Percentiles rank a stretch among this genome's conserved stretches.
phyloP scores from a whole-genome alignment of 30 jellyfish, hydroid and myxozoan genomes.

The Hydractinia echinata region DNA sequence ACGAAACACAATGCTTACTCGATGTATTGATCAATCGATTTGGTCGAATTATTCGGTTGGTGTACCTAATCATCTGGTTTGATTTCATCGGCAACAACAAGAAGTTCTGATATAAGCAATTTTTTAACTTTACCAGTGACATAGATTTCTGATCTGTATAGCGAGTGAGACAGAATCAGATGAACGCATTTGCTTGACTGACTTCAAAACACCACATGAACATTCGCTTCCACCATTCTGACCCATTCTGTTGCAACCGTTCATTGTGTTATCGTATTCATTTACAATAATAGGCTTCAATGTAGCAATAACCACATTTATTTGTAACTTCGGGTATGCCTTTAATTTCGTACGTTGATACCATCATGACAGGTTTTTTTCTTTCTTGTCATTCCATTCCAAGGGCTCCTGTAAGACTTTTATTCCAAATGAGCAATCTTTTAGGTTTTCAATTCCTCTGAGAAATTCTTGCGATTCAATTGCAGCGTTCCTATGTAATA shows the following conservation, averaged over 20 bases:
- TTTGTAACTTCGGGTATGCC: too few species aligned
- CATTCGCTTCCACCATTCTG: constrained; percentile 2
- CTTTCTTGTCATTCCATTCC: too few species aligned
- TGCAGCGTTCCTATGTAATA: constrained; percentile 14
- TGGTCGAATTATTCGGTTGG: neutral
- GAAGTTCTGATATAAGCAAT: neutral
- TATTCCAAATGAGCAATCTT: too few species aligned
- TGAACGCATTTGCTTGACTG: constrained; percentile 5
- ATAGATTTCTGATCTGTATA: neutral
- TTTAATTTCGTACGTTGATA: too few species aligned
- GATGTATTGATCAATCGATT: neutral
- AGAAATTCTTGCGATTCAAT: too few species aligned
- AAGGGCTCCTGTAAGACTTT: too few species aligned
- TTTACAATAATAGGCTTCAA: neutral
- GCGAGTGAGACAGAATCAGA: constrained; percentile 5
- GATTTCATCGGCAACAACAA: neutral
- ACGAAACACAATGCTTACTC: neutral
- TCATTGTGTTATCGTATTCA: constrained; percentile 5
- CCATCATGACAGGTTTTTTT: too few species aligned
- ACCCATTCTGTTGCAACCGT: neutral
- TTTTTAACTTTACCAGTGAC: neutral
- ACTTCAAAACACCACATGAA: constrained; percentile 6
- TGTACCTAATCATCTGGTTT: neutral
- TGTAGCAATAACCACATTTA: too few species aligned
- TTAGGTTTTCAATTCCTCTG: too few species aligned